Conservation (phyloP, 2,113 vertebrate species). For the Catharus bicknelli region DNA sequence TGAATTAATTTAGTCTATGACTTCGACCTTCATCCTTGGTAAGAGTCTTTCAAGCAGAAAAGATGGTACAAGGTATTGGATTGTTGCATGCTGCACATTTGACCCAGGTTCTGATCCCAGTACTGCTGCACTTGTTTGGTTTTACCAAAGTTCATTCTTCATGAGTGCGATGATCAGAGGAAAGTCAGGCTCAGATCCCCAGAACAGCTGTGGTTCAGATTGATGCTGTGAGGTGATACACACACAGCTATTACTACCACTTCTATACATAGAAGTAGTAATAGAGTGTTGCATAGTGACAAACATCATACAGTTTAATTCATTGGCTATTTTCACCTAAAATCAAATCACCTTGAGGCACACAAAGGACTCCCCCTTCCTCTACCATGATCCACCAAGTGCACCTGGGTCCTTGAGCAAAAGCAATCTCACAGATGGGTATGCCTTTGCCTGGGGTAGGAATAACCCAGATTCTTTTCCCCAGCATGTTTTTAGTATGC, state of each 20-base stretch:
- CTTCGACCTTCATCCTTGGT: neutral
- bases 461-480: neutral
- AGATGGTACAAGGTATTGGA: neutral
- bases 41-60: neutral
- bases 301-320: neutral
- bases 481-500: neutral
- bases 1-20: neutral
- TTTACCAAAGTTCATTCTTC: neutral
- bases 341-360: neutral
- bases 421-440: neutral
- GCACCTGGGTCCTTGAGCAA: neutral
- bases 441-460: neutral
- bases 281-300: neutral
- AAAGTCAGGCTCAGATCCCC: neutral
- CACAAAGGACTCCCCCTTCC: neutral
- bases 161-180: rapidly evolving
- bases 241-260: neutral
- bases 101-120: neutral
- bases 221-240: rapidly evolving
- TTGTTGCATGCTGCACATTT: neutral
- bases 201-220: neutral
- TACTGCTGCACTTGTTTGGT: neutral
- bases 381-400: neutral
- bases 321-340: neutral
- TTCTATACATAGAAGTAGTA: neutral